Evolutionary conservation across 2,113 vertebrate genomes (phyloP).

Genomic region (Carassius auratus): DNA sequence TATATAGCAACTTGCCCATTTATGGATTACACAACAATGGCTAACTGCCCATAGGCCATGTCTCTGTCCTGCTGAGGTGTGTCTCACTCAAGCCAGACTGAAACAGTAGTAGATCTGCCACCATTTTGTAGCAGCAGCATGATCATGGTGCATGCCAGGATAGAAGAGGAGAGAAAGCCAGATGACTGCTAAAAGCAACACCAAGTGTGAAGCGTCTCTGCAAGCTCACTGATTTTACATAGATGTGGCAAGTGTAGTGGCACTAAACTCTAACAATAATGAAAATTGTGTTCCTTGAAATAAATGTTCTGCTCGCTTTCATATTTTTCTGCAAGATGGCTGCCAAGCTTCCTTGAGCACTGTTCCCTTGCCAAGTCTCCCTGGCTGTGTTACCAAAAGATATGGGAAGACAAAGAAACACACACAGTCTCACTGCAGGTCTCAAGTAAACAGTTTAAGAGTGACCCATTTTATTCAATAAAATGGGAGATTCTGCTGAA

Average conservation of each 20-base stretch:
- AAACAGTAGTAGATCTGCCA: slow-evolving; percentile 63
- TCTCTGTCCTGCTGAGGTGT: slow-evolving; percentile 21
- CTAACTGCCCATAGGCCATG: background rate
- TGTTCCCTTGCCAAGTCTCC: slow-evolving; percentile 60
- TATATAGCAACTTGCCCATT: background rate
- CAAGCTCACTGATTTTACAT: slow-evolving; percentile 23
- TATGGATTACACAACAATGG: slow-evolving; percentile 35
- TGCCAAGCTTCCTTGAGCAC: slow-evolving; percentile 59
- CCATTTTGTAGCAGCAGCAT: slow-evolving; percentile 74
- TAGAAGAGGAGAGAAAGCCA: slow-evolving; percentile 43
- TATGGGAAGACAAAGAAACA: slow-evolving; percentile 37
- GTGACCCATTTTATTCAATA: background rate
- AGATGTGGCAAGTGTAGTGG: background rate
- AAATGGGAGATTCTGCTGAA: slow-evolving; percentile 1
- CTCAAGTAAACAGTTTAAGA: slow-evolving; percentile 2
- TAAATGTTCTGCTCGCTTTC: slow-evolving; percentile 45
- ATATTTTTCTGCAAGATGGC: slow-evolving; percentile 55
- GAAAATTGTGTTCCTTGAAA: background rate
- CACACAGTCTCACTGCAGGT: slow-evolving; percentile 15
- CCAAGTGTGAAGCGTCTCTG: slow-evolving; percentile 36
- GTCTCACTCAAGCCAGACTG: slow-evolving; percentile 53
- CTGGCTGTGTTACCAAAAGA: slow-evolving; percentile 30
- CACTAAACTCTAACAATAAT: background rate
- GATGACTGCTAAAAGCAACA: slow-evolving; percentile 27
- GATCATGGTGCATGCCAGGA: slow-evolving; percentile 62